phyloP scores from a whole-genome alignment of 2,113 vertebrate species.

The Helogale parvula region DNA sequence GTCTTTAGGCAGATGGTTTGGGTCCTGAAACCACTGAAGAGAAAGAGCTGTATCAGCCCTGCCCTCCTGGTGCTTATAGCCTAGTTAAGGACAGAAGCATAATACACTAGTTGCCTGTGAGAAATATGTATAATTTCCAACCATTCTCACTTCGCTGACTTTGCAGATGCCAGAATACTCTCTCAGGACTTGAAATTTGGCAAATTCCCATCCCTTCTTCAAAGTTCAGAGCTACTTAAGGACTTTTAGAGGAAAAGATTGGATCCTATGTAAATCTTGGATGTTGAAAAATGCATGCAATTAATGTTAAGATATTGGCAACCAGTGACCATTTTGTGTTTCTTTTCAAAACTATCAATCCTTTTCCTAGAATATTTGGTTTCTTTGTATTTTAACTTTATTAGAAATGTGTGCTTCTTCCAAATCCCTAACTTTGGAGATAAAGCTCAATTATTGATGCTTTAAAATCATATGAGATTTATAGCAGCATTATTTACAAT shows the following conservation, averaged over 20 bases:
- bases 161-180: background rate
- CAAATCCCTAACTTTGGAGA: background rate
- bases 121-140: background rate
- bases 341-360: background rate
- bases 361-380: background rate
- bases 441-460: background rate
- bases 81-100: background rate
- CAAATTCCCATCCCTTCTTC: background rate
- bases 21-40: background rate
- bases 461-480: background rate
- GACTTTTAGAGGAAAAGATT: background rate
- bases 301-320: background rate
- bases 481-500: background rate
- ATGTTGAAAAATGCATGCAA: background rate
- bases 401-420: background rate
- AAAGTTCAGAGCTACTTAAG: background rate
- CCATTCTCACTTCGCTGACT: background rate
- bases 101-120: background rate
- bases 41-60: background rate
- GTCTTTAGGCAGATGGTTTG: background rate
- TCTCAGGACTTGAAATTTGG: background rate
- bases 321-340: background rate
- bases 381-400: constrained; percentile 1
- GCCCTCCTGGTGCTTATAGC: background rate
- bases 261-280: background rate